Percentiles rank a stretch among this genome's conserved stretches.
phyloP scores from a whole-genome alignment of 53 echinoderm and acorn worm genomes.

The Astropecten irregularis region DNA sequence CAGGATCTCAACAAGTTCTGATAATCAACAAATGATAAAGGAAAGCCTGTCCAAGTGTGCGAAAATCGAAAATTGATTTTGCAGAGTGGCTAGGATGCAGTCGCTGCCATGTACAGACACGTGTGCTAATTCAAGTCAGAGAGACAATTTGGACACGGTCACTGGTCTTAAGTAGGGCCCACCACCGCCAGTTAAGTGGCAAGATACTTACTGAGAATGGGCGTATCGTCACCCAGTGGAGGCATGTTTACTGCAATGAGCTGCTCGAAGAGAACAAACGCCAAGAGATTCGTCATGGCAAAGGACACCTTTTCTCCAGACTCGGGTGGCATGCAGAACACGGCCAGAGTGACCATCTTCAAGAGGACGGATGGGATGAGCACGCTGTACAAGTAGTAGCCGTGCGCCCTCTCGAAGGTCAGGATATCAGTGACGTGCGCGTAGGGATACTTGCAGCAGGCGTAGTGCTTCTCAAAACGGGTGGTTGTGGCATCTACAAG shows the following conservation, averaged over 20 bases:
- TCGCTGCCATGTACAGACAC: too few relatives aligned
- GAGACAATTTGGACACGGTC: too few relatives aligned
- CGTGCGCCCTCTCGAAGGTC: conserved; percentile 27
- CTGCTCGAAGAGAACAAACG: conserved; percentile 78
- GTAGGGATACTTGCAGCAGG: conserved; percentile 62
- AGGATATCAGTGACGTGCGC: conserved; percentile 24
- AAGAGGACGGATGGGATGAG: conserved; percentile 70
- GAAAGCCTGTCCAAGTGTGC: too few relatives aligned
- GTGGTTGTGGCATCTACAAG: not conserved
- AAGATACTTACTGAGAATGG: conserved; percentile 76
- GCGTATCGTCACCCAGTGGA: conserved; percentile 70
- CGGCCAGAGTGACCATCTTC: conserved; percentile 62
- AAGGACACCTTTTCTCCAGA: conserved; percentile 90
- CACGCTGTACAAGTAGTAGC: conserved; percentile 68
- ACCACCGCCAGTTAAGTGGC: too few relatives aligned
- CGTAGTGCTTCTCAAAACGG: conserved; percentile 20
- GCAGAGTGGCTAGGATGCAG: too few relatives aligned
- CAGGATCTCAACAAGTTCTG: too few relatives aligned
- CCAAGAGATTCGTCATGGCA: conserved; percentile 73
- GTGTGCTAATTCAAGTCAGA: too few relatives aligned
- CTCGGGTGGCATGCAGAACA: conserved; percentile 76
- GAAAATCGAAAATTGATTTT: too few relatives aligned
- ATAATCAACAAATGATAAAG: too few relatives aligned
- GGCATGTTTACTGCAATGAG: conserved; percentile 74
- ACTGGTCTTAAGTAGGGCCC: too few relatives aligned